A percentile compares a stretch with the other conserved stretches of the same genome.
phyloP scores from a whole-genome alignment of 1,140 invertebrate species.

The Patella vulgata region DNA sequence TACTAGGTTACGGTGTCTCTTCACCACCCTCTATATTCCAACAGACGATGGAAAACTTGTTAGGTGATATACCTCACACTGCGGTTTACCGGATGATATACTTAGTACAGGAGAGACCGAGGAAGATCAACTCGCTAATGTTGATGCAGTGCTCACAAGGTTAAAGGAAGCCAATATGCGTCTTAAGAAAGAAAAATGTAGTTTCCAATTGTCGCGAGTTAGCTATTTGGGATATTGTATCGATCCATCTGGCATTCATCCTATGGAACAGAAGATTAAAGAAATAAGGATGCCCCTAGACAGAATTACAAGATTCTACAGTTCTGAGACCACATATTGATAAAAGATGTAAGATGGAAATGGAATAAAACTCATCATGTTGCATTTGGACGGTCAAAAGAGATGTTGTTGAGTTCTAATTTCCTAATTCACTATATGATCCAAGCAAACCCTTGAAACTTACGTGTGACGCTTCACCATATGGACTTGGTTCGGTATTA shows the following conservation, averaged over 20 bases:
- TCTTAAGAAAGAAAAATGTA: too few relatives aligned
- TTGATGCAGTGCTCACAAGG: too few relatives aligned
- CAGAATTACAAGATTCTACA: too few relatives aligned
- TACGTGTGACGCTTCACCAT: conserved; percentile 68
- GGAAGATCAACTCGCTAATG: too few relatives aligned
- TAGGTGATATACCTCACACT: conserved; percentile 37
- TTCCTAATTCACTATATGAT: conserved; percentile 64
- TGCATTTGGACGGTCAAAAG: conserved; percentile 27
- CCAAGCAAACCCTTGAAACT: conserved; percentile 60
- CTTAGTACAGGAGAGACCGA: too few relatives aligned
- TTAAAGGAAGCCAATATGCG: too few relatives aligned
- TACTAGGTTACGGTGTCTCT: conserved; percentile 60
- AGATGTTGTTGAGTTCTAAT: conserved; percentile 36
- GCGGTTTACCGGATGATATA: too few relatives aligned
- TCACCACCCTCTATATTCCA: conserved; percentile 70
- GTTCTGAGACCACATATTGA: conserved; percentile 27
- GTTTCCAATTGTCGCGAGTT: too few relatives aligned
- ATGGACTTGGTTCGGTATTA: conserved; percentile 68
- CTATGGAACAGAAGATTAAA: too few relatives aligned
- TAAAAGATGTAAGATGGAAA: conserved; percentile 21
- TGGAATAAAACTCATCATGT: conserved; percentile 26
- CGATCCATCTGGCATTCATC: too few relatives aligned
- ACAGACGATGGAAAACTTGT: conserved; percentile 61
- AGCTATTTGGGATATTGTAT: too few relatives aligned
- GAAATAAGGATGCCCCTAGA: too few relatives aligned